These are phyloP conservation scores for Tenualosa thibaudeaui DNA, from an alignment of 2,797 vertebrate species.

Conservation along the genomic window DNA sequence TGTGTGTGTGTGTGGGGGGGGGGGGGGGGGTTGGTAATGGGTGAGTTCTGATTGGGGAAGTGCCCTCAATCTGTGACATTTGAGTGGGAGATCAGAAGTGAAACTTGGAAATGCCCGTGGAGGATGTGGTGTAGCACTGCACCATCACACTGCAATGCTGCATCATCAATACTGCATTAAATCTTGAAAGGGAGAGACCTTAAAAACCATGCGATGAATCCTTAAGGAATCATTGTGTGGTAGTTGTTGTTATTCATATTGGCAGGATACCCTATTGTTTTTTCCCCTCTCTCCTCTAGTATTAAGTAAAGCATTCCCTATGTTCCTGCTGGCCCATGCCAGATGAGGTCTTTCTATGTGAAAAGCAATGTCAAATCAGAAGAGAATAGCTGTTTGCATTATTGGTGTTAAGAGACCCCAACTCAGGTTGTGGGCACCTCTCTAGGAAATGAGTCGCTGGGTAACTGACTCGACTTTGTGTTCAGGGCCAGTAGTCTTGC, in stretches of 20 bases:
- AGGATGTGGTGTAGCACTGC: neutral
- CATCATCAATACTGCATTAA: conserved; percentile 50
- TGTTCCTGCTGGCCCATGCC: conserved; percentile 58
- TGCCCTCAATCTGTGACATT: conserved; percentile 54
- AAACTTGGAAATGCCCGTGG: conserved; percentile 51
- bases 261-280: neutral
- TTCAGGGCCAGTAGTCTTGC: neutral
- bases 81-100: conserved; percentile 55
- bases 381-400: conserved; percentile 42
- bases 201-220: conserved; percentile 53
- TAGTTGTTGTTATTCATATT: conserved; percentile 14
- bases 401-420: neutral
- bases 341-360: neutral
- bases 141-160: neutral
- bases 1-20: too few relatives aligned
- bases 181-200: conserved; percentile 56
- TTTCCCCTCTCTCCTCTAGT: conserved; percentile 19
- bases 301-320: conserved; percentile 46
- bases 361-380: neutral
- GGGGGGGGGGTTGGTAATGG: neutral
- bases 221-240: conserved; percentile 47
- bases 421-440: neutral
- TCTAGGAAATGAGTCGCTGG: neutral
- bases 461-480: neutral
- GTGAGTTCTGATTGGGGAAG: conserved; percentile 47